Conservation (phyloP, 2,113 vertebrate species). For the Aptenodytes patagonicus region DNA sequence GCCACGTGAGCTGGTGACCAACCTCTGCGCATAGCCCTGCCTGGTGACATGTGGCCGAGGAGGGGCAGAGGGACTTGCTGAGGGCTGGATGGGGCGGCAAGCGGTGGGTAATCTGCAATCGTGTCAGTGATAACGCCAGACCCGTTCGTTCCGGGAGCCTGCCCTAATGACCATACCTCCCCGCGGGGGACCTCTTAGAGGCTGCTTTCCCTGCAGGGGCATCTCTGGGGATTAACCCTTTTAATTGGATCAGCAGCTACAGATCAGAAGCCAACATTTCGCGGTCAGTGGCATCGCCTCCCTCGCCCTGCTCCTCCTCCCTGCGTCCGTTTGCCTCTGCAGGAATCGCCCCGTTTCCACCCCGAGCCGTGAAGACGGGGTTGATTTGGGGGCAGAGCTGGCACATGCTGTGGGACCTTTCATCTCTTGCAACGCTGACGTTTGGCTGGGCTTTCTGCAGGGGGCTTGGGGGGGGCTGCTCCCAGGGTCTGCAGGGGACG, state of each 20-base stretch:
- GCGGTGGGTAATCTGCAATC: fast-evolving
- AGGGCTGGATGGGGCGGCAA: fast-evolving
- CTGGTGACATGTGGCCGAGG: neutral
- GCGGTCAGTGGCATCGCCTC: neutral
- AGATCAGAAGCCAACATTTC: neutral
- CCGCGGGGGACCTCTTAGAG: neutral
- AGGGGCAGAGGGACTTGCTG: neutral
- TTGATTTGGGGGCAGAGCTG: neutral
- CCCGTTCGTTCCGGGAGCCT: fast-evolving
- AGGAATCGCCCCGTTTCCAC: neutral
- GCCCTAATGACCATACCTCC: neutral
- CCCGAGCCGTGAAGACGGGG: neutral
- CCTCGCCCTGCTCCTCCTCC: neutral
- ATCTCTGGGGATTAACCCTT: neutral
- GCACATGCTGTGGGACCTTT: fast-evolving
- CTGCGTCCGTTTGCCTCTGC: neutral
- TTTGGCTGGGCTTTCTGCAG: neutral
- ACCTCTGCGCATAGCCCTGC: fast-evolving
- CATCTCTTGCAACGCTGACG: neutral
- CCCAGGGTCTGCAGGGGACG: neutral
- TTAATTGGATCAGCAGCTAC: slow-evolving; percentile 20
- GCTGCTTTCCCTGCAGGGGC: neutral
- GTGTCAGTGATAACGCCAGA: neutral
- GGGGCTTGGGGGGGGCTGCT: neutral
- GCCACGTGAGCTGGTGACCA: fast-evolving